These are phyloP conservation scores for Proctacanthus coquilletti DNA, from an alignment of 1,140 invertebrate genomes.

Conservation along the genomic window DNA sequence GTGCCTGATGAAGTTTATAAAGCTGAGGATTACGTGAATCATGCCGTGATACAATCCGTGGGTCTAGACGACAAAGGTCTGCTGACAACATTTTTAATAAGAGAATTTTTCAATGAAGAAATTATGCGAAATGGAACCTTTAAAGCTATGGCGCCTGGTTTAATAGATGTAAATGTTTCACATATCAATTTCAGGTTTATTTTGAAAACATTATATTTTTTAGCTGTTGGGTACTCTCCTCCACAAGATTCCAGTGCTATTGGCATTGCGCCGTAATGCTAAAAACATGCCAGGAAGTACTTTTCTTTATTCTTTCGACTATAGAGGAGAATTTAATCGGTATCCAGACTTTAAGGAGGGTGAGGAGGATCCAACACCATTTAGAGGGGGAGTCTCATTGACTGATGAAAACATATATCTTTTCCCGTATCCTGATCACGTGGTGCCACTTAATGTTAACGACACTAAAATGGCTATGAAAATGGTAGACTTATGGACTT, in stretches of 20 bases:
- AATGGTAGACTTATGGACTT: slow-evolving; percentile 27
- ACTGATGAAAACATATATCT: slow-evolving; percentile 27
- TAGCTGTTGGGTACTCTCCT: slow-evolving; percentile 23
- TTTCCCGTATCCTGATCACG: slow-evolving; percentile 25
- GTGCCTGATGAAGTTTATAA: slow-evolving; percentile 25
- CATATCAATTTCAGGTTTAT: not conserved
- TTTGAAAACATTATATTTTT: not conserved
- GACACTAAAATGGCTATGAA: slow-evolving; percentile 20
- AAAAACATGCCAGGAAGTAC: slow-evolving; percentile 24
- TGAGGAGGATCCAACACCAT: slow-evolving; percentile 28
- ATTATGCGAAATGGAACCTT: slow-evolving; percentile 26
- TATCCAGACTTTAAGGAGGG: slow-evolving; percentile 25
- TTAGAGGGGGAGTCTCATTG: slow-evolving; percentile 22
- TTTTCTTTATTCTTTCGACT: slow-evolving; percentile 27
- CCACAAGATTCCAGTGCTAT: slow-evolving; percentile 23
- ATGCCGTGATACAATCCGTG: slow-evolving; percentile 20
- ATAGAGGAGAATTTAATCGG: slow-evolving; percentile 25
- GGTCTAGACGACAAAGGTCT: slow-evolving; percentile 26
- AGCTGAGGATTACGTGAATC: slow-evolving; percentile 22
- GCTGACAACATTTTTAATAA: slow-evolving; percentile 24
- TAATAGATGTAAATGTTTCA: slow-evolving; percentile 20
- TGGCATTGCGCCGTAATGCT: slow-evolving; percentile 26
- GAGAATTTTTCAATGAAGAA: slow-evolving; percentile 24
- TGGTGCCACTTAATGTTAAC: slow-evolving; percentile 18
- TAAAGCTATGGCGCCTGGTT: slow-evolving; percentile 17